Evolutionary conservation across 2,113 vertebrate species (phyloP).

Genomic region (Cebidichthys violaceus): DNA sequence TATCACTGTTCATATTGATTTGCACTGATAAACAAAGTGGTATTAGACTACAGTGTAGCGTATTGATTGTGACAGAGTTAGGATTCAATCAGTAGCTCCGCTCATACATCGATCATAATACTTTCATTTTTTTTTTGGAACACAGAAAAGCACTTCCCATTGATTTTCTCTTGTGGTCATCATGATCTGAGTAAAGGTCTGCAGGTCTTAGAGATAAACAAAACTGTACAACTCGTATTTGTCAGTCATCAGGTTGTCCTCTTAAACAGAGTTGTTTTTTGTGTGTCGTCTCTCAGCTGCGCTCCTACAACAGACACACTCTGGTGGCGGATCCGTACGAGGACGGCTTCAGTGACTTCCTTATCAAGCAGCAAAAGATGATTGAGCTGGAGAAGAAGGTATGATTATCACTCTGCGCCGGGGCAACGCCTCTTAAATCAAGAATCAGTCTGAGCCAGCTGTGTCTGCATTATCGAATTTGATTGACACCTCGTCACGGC

Average conservation of each 20-base stretch:
- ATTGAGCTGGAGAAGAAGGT: conserved; percentile 91
- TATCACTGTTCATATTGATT: neutral
- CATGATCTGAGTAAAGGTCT: neutral
- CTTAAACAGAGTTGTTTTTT: neutral
- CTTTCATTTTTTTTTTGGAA: neutral
- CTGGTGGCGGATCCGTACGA: conserved; percentile 94
- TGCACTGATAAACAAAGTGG: neutral
- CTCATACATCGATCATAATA: neutral
- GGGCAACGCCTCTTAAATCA: neutral
- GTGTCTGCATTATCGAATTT: neutral
- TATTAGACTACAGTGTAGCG: neutral
- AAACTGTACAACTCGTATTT: no score
- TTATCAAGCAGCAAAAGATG: conserved; percentile 90
- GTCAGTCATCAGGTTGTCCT: no score
- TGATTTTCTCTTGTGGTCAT: neutral
- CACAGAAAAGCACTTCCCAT: neutral
- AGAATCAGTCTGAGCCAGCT: neutral
- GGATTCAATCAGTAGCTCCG: neutral
- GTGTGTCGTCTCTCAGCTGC: conserved; percentile 82
- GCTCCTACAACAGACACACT: conserved; percentile 97
- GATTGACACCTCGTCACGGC: neutral
- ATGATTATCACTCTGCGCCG: neutral
- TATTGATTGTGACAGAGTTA: conserved; percentile 17
- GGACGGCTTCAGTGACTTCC: conserved; percentile 90
- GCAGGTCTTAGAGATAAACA: neutral